A percentile compares a stretch with the other conserved stretches of the same genome.
Conservation (phyloP, 2,888 invertebrate species). For the Pyrrhosoma nymphula region DNA sequence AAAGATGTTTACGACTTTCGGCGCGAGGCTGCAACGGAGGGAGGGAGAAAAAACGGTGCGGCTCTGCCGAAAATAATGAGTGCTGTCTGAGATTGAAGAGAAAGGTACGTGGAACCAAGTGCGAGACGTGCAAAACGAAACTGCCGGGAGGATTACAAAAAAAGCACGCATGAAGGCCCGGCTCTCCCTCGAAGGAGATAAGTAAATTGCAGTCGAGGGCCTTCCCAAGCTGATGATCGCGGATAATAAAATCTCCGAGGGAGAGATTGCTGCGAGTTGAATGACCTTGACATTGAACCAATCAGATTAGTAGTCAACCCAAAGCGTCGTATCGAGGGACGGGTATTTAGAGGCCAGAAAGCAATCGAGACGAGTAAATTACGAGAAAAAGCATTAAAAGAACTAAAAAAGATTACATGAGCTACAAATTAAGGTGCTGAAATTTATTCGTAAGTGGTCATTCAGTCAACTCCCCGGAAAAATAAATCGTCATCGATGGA, state of each 20-base stretch:
- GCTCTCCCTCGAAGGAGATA: not conserved
- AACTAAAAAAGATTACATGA: not conserved
- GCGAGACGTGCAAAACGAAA: not conserved
- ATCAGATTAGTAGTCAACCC: not conserved
- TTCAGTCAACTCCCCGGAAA: not conserved
- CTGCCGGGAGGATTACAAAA: not conserved
- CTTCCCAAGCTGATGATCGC: not conserved
- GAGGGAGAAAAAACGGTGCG: slow-evolving; percentile 15
- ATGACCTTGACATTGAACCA: not conserved
- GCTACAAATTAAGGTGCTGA: not conserved
- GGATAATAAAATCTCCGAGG: not conserved
- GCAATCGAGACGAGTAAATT: not conserved
- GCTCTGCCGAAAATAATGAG: slow-evolving; percentile 35
- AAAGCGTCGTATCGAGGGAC: not conserved
- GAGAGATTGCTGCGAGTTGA: not conserved
- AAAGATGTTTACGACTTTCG: slow-evolving; percentile 36
- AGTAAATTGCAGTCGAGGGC: not conserved
- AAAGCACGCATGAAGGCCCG: not conserved
- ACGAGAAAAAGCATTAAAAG: not conserved
- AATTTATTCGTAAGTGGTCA: not conserved
- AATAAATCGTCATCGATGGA: not conserved
- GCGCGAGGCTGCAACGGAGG: not conserved
- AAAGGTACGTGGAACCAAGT: not conserved
- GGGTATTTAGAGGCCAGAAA: not conserved
- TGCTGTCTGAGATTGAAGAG: not conserved